Base-by-base conservation (phyloP, 2,888 invertebrate species). In the Tenthredo livida region DNA sequence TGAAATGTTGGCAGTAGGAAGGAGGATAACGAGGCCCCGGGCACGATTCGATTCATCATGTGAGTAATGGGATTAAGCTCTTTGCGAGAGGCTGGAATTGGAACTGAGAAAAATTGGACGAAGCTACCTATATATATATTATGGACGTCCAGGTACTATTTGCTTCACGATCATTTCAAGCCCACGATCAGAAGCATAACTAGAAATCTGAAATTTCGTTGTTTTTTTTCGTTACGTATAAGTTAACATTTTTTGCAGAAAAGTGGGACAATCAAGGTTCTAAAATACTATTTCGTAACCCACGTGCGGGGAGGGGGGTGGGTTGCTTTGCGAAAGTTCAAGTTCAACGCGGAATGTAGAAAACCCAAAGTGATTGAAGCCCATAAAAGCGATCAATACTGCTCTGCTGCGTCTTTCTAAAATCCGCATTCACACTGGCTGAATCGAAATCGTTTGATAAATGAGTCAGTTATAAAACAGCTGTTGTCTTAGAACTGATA, bases 351-450 rank as follows among this genome's bases (percentile, higher is more conserved):
- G 73, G 73, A 43, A 73, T 73, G 29, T 40, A 17, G 43, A 73
- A 67, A 33, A 50, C 40, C 17, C 33, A 21, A 6, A 47, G 47
- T 70, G 33, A 83, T 83, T 83, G 47, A 65, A n/a, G 70, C 47
- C 50, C 70, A 33, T 83, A 83, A 67, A 67, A 83, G 83, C 83
- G 83, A 83, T 83, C 83, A 70, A 83, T 83, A 83, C 83, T n/a
- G 70, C 47, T 47, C 15, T 47, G 47, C 80, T 47, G 83, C 83
- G 50, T 65, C 83, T 70, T 65, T 47, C 65, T 21, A 37, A 17
- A n/a, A 21, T 83, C 80, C 61, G 58, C 80, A 43, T 37, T 80
- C 47, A 10, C 17, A 50, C 72, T 73, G 9, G 72, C 40, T 43
- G n/a, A 40, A 37, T 43, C 43, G 21, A 73, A 43, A 43, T 9